These are phyloP conservation scores for Chymomyza fuscimana DNA, from an alignment of 2,888 invertebrate species.

Conservation along the genomic window DNA sequence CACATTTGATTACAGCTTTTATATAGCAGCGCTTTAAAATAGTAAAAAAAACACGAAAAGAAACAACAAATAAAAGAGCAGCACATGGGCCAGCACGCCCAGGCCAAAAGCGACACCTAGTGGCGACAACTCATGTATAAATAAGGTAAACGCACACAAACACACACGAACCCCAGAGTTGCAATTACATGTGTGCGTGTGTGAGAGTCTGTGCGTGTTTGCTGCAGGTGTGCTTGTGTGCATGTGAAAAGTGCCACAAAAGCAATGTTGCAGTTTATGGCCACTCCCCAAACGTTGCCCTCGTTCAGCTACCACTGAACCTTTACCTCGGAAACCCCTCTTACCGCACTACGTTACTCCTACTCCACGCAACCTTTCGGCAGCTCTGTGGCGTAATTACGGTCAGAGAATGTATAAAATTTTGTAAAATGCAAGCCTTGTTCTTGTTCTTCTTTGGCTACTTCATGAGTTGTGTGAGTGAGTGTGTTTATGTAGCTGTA, in stretches of 20 bases:
- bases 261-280: conserved; percentile 49
- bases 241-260: conserved; percentile 6
- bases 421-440: conserved; percentile 46
- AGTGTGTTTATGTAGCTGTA: conserved; percentile 8
- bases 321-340: neutral
- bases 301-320: neutral
- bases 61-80: neutral
- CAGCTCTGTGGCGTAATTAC: conserved; percentile 63
- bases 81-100: neutral
- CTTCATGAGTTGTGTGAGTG: conserved; percentile 10
- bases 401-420: conserved; percentile 59
- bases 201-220: neutral
- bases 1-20: conserved; percentile 1
- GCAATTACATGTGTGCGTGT: neutral
- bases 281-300: neutral
- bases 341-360: neutral
- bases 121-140: conserved; percentile 11
- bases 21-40: neutral
- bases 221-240: neutral
- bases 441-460: conserved; percentile 12
- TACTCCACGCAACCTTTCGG: conserved; percentile 1
- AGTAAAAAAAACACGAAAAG: neutral
- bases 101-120: conserved; percentile 6
- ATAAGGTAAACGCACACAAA: conserved; percentile 4
- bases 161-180: neutral